A percentile compares a stretch with the other conserved stretches of the same genome.
Conservation (phyloP, 2,888 invertebrate genomes). For the Oxyteleia sp. region DNA sequence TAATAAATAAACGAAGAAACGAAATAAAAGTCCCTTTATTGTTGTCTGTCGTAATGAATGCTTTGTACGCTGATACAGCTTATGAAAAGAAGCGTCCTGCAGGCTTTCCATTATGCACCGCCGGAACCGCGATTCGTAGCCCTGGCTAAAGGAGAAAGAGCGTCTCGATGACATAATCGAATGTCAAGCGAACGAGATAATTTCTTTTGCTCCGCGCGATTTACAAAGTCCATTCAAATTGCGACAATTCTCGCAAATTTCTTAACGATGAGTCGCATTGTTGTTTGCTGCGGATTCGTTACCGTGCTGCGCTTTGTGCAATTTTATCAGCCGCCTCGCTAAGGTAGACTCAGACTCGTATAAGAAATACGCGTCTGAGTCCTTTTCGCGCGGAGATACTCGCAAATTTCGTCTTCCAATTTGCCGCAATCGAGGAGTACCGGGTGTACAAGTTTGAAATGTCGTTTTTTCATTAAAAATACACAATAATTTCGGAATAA, state of each 20-base stretch:
- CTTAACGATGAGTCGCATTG: constrained; percentile 43
- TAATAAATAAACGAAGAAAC: constrained; percentile 32
- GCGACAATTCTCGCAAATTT: constrained; percentile 35
- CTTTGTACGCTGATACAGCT: too few relatives aligned
- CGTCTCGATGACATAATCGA: constrained; percentile 24
- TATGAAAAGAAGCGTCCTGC: too few relatives aligned
- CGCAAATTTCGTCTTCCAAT: constrained; percentile 2
- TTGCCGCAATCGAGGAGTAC: neutral
- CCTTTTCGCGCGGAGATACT: neutral
- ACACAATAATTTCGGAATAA: too few relatives aligned
- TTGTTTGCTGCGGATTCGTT: constrained; percentile 38
- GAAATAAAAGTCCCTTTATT: constrained; percentile 12
- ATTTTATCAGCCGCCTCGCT: constrained; percentile 13
- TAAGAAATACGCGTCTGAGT: too few relatives aligned
- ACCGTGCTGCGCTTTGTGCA: constrained; percentile 34
- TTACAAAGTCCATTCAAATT: constrained; percentile 45
- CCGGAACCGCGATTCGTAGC: constrained; percentile 18
- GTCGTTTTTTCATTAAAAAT: too few relatives aligned
- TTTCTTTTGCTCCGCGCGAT: constrained; percentile 46
- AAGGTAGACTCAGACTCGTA: constrained; percentile 13
- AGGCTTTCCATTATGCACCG: too few relatives aligned
- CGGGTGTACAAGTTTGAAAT: too few relatives aligned
- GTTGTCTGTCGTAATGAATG: constrained; percentile 37
- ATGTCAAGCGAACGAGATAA: constrained; percentile 62
- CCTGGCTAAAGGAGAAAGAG: too few relatives aligned